These are phyloP conservation scores for Redunca redunca DNA, from an alignment of 2,113 vertebrate genomes.

Conservation along the genomic window DNA sequence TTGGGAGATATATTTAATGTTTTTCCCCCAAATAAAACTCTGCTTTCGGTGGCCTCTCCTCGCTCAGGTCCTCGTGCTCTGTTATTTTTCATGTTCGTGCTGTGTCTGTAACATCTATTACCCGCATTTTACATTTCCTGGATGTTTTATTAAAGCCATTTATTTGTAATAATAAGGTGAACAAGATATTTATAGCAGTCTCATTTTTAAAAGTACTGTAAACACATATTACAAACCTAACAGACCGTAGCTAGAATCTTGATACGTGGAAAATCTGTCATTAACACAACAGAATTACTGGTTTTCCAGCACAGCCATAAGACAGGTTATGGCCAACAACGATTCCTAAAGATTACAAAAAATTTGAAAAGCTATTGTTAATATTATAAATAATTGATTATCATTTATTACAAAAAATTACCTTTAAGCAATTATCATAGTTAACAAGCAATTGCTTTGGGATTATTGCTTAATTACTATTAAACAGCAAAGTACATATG, in stretches of 20 bases:
- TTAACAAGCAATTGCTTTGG: conserved; percentile 76
- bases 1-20: neutral
- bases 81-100: neutral
- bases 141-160: conserved; percentile 30
- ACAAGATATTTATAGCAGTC: conserved; percentile 26
- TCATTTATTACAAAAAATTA: conserved; percentile 77
- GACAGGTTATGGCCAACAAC: conserved; percentile 42
- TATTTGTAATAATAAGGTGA: conserved; percentile 28
- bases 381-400: conserved; percentile 78
- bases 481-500: conserved; percentile 78
- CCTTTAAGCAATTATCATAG: conserved; percentile 76
- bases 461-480: conserved; percentile 79
- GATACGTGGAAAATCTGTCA: conserved; percentile 65
- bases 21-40: neutral
- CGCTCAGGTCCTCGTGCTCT: neutral
- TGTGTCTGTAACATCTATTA: neutral
- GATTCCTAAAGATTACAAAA: neutral
- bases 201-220: neutral
- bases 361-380: conserved; percentile 48
- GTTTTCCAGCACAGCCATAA: conserved; percentile 64
- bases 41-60: neutral
- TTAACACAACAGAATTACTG: conserved; percentile 61
- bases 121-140: neutral
- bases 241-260: conserved; percentile 48
- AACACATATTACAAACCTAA: conserved; percentile 38